Base-by-base conservation (phyloP, 1,140 invertebrate species). In the Papilio polyxenes region DNA sequence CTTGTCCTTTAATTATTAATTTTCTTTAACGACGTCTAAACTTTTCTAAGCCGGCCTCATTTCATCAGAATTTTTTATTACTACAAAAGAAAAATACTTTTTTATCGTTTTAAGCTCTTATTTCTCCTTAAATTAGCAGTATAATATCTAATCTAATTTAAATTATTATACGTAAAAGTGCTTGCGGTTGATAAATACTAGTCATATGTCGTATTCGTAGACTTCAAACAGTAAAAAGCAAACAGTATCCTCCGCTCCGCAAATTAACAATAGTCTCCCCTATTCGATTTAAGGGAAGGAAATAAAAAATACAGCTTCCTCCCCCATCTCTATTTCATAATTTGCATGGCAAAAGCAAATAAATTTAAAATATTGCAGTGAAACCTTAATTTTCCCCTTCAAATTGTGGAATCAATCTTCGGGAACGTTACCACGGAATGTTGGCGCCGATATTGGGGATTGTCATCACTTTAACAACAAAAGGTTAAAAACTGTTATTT, bases 331-430 rank as follows among this genome's bases (percentile, higher is more conserved):
- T 91, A 92, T 93, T 92, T 92, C 91, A 90, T 92, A 93, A 93
- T 92, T 93, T 93, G 92, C 92, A 93, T 94, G 85, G 91, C 87
- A 91, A 90, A 91, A 87, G 91, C 88, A 93, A 94, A 94, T 93
- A 92, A 92, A 94, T 93, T 92, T 94, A 92, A 93, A 94, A 93
- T 94, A 93, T 93, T 90, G 89, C 91, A 82, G 76, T 76, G 88
- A 92, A 93, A 85, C 89, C 90, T 91, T 91, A 93, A 91, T 91
- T 89, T 89, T 89, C 88, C 89, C 87, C 90, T 89, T 88, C 87
- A 88, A 87, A 89, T 88, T 87, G 87, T 85, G 84, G 85, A 86
- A 92, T 92, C 89, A 88, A 89, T 92, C 90, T 92, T 83, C 56
- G 84, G 75, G 81, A 75, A 65, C 84, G 84, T 69, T 53, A 80